Base-by-base conservation (phyloP, 2,888 invertebrate genomes). In the Ptychoptera albimana region DNA sequence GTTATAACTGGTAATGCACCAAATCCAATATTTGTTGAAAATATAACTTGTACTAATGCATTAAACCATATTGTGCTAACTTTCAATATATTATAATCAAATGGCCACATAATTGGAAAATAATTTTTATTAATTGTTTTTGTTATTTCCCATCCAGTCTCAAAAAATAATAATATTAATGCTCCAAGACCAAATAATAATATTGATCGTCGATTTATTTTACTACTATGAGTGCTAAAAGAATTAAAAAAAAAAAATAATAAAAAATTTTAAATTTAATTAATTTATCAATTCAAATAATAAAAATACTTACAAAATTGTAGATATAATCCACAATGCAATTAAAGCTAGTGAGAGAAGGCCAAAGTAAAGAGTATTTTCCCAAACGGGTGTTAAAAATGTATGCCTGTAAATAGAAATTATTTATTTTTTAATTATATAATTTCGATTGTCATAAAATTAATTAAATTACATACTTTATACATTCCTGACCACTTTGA, bases 331-430 rank as follows among this genome's bases (percentile, higher is more conserved):
- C 66, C 66, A 66, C 14, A 66, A 49, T 11, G 60, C 57, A 42
- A 64, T 58, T 37, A 66, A 50, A 1, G 61, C 61, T 38, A 64
- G 59, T 32, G 63, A 55, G 45, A 66, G 50, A 13, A 65, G 49
- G 2, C 63, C 64, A 51, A 61, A 65, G 49, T 57, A 65, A 5
- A 63, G 51, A 0, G 64, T 60, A 54, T 65, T 59, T 11, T 60
- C 58, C 64, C 66, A 65, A n/a, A 65, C 60, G 8, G 66, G 63
- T 16, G 57, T 63, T 9, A 66, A 52, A 47, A 66, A 63, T 2
- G 64, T 66, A 48, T 59, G 57, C 8, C 48, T 48, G 10, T n/a
- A n/a, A n/a, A n/a, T n/a, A n/a, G n/a, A n/a, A n/a, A n/a, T 36
- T 14, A 14, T 7, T 7, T 2, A 37, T 12, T 12, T 2, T 13